Evolutionary conservation across 2,888 invertebrate genomes (phyloP).

Genomic region (Acanthococcus lagerstroemiae): DNA sequence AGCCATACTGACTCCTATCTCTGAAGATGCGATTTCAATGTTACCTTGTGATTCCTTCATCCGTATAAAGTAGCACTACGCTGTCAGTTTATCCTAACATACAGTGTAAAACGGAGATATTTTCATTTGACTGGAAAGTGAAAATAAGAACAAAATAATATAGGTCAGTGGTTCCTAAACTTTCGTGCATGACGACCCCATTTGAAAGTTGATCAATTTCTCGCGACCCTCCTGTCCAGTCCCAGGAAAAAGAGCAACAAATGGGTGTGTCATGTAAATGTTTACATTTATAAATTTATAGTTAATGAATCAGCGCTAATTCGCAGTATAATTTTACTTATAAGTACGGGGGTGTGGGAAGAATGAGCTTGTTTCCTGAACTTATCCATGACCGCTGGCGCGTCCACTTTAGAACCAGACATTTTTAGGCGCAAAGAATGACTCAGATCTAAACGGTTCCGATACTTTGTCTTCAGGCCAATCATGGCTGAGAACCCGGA

Average conservation of each 20-base stretch:
- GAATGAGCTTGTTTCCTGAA: not conserved
- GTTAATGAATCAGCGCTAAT: not conserved
- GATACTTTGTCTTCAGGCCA: not conserved
- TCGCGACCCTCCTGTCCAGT: not conserved
- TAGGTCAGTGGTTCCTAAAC: not conserved
- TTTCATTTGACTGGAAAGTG: no score
- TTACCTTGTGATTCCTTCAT: no score
- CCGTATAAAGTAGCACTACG: no score
- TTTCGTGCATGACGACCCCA: not conserved
- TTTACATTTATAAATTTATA: not conserved
- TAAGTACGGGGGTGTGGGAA: not conserved
- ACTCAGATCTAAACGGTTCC: not conserved
- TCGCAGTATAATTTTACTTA: not conserved
- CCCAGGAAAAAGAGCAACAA: not conserved
- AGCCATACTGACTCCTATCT: no score
- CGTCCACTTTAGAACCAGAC: not conserved
- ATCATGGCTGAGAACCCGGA: not conserved
- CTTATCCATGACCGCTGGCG: not conserved
- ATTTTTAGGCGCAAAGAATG: not conserved
- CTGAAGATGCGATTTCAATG: no score
- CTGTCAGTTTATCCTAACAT: no score
- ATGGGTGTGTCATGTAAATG: no score
- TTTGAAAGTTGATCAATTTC: not conserved
- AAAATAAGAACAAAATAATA: no score
- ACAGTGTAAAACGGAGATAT: no score